phyloP scores from a whole-genome alignment of 2,113 vertebrate genomes.

The Chaetodon auriga region DNA sequence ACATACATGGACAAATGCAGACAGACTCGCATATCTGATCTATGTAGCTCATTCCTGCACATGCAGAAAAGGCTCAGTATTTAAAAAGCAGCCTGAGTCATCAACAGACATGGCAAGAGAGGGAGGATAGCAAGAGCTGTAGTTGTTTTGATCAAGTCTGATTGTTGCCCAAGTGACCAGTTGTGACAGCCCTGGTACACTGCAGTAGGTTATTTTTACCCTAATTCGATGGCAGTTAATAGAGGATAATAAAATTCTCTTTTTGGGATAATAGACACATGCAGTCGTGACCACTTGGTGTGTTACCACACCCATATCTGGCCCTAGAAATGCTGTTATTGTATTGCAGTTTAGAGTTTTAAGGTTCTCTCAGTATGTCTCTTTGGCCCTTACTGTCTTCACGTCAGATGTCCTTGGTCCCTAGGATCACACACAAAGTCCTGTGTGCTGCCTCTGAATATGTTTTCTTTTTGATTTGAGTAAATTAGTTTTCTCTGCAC shows the following conservation, averaged over 20 bases:
- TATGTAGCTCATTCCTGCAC: background rate
- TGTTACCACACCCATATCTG: conserved; percentile 2
- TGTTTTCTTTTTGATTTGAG: background rate
- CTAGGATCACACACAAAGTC: background rate
- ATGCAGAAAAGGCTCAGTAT: conserved; percentile 21
- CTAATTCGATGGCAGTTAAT: conserved; percentile 16
- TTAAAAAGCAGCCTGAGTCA: conserved; percentile 42
- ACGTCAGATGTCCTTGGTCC: background rate
- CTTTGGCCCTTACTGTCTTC: background rate
- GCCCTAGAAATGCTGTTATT: background rate
- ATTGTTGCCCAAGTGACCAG: conserved; percentile 36
- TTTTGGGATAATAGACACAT: conserved; percentile 15
- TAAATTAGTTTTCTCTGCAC: background rate
- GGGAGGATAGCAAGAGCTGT: conserved; percentile 1
- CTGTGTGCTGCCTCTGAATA: background rate
- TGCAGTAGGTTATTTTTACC: conserved; percentile 59
- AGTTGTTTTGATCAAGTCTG: conserved; percentile 43
- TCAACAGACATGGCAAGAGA: conserved; percentile 4
- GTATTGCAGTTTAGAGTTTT: background rate
- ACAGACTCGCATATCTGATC: background rate
- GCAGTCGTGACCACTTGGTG: conserved; percentile 1
- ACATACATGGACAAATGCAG: background rate
- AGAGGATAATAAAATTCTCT: background rate
- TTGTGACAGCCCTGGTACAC: conserved; percentile 25
- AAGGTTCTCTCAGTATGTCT: background rate